A percentile compares a stretch with the other conserved stretches of the same genome.
Evolutionary conservation across 2,888 invertebrate species (phyloP).

Genomic region (Girardia tigrina): DNA sequence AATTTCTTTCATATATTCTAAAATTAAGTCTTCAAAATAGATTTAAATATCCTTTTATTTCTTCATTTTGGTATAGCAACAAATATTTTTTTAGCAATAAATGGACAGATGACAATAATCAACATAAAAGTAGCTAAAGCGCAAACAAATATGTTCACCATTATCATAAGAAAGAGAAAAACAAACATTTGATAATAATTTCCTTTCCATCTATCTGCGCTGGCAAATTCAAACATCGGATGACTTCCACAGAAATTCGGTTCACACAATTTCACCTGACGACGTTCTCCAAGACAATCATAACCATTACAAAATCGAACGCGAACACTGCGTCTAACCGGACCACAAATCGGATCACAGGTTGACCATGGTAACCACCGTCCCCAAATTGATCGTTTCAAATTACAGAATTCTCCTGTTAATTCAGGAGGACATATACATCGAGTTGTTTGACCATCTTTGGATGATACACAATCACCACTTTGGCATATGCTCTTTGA

Average conservation of each 20-base stretch:
- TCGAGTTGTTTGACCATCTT: slow-evolving; percentile 24
- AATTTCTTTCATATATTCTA: too few relatives aligned
- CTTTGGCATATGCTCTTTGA: slow-evolving; percentile 28
- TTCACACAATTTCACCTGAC: neutral
- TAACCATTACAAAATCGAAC: neutral
- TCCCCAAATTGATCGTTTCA: slow-evolving; percentile 25
- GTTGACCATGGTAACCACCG: slow-evolving; percentile 30
- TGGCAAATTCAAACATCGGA: slow-evolving; percentile 14
- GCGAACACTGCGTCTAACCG: neutral
- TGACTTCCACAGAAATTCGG: neutral
- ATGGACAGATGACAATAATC: neutral
- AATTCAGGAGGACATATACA: slow-evolving; percentile 29
- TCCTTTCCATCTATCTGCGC: slow-evolving; percentile 5
- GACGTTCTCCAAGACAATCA: slow-evolving; percentile 2
- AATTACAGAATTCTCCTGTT: slow-evolving; percentile 24
- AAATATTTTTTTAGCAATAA: neutral
- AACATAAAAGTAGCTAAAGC: neutral
- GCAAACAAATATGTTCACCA: neutral
- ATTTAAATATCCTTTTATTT: too few relatives aligned
- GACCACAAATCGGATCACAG: slow-evolving; percentile 29
- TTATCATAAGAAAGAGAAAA: neutral
- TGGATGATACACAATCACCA: slow-evolving; percentile 32
- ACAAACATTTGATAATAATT: slow-evolving; percentile 10
- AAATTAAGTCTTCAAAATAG: too few relatives aligned
- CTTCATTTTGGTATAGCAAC: too few relatives aligned